These are phyloP conservation scores for Drosophila littoralis DNA, from an alignment of 1,140 invertebrate species.

Conservation along the genomic window DNA sequence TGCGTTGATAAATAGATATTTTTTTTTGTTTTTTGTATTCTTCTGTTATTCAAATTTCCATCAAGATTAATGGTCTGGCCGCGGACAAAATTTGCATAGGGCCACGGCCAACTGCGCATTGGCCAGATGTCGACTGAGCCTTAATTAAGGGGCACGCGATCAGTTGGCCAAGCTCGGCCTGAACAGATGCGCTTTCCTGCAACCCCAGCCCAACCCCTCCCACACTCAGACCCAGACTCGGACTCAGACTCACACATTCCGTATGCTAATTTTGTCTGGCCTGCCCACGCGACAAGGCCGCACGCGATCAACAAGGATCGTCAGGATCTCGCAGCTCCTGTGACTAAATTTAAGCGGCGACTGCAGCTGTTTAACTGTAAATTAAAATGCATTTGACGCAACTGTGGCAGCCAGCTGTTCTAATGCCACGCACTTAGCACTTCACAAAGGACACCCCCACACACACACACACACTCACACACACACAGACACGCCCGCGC, in stretches of 20 bases:
- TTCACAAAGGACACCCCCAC: slow-evolving; percentile 73
- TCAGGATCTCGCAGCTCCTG: slow-evolving; percentile 13
- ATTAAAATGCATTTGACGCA: slow-evolving; percentile 83
- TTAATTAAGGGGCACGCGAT: slow-evolving; percentile 61
- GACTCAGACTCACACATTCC: slow-evolving; percentile 13
- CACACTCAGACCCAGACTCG: background rate
- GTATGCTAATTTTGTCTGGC: slow-evolving; percentile 68
- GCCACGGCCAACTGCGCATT: slow-evolving; percentile 6
- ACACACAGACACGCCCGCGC: background rate
- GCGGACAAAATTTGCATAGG: slow-evolving; percentile 66
- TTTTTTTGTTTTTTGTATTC: slow-evolving; percentile 33
- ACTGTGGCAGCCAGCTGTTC: slow-evolving; percentile 73
- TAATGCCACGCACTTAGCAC: slow-evolving; percentile 79
- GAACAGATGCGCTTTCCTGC: background rate
- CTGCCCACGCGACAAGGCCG: slow-evolving; percentile 67
- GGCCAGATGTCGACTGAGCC: slow-evolving; percentile 62
- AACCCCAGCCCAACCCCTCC: background rate
- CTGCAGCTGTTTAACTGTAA: slow-evolving; percentile 76
- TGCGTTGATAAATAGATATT: slow-evolving; percentile 39
- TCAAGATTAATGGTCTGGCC: slow-evolving; percentile 63
- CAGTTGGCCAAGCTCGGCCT: background rate
- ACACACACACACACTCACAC: slow-evolving; percentile 8
- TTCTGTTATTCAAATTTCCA: slow-evolving; percentile 33
- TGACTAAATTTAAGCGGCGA: slow-evolving; percentile 60
- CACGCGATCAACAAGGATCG: slow-evolving; percentile 68